Percentiles rank a stretch among this genome's conserved stretches.
Evolutionary conservation across 2,113 vertebrate species (phyloP).

Genomic region (Mormoops blainvillei): DNA sequence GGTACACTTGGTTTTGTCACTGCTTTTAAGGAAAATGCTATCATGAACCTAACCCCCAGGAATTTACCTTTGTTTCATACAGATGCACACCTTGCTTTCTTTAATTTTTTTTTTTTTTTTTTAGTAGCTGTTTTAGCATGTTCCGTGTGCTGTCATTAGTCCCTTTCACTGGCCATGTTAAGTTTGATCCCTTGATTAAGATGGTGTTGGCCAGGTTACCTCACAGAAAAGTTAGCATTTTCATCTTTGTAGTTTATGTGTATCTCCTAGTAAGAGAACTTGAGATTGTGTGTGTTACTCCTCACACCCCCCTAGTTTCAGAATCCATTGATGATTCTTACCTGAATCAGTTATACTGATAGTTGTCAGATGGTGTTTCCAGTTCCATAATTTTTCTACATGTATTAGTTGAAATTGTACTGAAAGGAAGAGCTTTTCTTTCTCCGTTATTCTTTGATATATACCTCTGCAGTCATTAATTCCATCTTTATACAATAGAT

Average conservation of each 20-base stretch:
- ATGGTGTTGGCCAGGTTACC: too few species aligned
- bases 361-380: slow-evolving; percentile 12
- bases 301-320: not conserved
- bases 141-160: not conserved
- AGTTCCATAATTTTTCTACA: not conserved
- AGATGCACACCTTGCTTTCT: not conserved
- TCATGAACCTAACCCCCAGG: not conserved
- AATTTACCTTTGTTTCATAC: not conserved
- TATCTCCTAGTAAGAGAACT: not conserved
- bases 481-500: not conserved
- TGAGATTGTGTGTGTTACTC: not conserved
- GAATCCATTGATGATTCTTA: not conserved
- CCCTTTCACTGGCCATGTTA: not conserved
- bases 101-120: not conserved
- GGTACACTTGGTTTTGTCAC: not conserved
- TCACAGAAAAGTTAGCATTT: not conserved
- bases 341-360: not conserved
- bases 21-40: not conserved
- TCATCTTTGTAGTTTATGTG: not conserved
- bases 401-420: not conserved
- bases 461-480: not conserved
- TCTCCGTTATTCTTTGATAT: not conserved
- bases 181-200: not conserved
- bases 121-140: not conserved
- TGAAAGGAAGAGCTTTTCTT: not conserved